Conservation (phyloP, 2,797 vertebrate genomes). For the Euphonia xanthogaster region DNA sequence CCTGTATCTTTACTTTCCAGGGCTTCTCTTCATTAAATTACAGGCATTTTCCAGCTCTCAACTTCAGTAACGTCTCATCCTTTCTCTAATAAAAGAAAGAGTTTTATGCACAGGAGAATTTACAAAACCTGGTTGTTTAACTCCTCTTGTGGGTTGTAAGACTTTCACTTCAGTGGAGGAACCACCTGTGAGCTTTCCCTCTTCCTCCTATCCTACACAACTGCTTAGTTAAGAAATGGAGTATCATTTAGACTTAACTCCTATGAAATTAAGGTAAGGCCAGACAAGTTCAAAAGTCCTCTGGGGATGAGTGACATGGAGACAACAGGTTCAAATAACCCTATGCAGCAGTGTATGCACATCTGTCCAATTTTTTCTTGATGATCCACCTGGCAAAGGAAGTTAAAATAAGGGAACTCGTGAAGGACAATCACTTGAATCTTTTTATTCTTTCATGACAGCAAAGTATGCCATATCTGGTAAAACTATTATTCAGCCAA, state of each 20-base stretch:
- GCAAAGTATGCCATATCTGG: background rate
- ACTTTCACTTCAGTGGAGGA: background rate
- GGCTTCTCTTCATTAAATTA: background rate
- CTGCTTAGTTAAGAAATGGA: background rate
- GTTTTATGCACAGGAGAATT: background rate
- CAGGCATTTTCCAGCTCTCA: background rate
- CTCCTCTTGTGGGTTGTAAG: background rate
- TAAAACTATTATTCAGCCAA: background rate
- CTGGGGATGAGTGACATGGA: background rate
- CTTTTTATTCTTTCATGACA: background rate
- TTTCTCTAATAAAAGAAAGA: background rate
- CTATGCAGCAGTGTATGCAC: background rate
- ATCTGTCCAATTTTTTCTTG: background rate
- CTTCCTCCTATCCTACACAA: background rate
- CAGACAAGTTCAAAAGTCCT: background rate
- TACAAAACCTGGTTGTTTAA: background rate
- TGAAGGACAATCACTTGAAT: background rate
- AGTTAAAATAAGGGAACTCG: background rate
- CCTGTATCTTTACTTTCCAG: background rate
- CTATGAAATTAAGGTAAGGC: background rate
- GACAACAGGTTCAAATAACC: background rate
- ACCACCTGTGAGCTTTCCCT: background rate
- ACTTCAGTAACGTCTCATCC: background rate
- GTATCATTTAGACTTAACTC: background rate
- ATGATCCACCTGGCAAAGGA: background rate